Percentiles rank a stretch among this genome's conserved stretches.
Evolutionary conservation across 64 coral and sea anemone genomes (phyloP).

Genomic region (Porites australiensis): DNA sequence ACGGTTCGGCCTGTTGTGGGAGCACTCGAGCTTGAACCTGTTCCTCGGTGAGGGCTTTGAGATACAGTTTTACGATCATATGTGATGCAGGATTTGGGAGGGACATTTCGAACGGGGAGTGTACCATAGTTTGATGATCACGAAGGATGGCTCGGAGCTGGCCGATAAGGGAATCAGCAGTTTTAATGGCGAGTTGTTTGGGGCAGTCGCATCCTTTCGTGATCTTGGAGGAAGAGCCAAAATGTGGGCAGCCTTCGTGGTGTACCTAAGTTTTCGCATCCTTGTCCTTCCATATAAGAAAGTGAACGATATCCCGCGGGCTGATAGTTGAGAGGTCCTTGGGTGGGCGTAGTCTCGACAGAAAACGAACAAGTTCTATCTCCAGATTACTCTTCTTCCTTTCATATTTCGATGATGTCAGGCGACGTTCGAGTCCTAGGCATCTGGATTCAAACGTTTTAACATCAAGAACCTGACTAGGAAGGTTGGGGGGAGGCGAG

Average conservation of each 20-base stretch:
- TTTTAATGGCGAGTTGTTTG: background rate
- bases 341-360: background rate
- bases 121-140: no score
- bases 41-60: no score
- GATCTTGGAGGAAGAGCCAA: background rate
- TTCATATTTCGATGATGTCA: background rate
- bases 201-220: background rate
- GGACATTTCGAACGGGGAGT: no score
- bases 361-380: background rate
- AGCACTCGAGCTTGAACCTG: no score
- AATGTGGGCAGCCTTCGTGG: background rate
- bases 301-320: background rate
- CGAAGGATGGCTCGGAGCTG: background rate
- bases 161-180: background rate
- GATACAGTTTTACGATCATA: no score
- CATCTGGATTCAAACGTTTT: background rate
- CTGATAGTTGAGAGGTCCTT: background rate
- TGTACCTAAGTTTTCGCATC: background rate
- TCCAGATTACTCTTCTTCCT: background rate
- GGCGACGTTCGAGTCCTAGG: background rate
- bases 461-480: background rate
- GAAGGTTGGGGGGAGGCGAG: background rate
- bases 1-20: no score
- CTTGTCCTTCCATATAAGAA: conserved; percentile 7
- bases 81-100: no score